These are phyloP conservation scores for Myripristis murdjan DNA, from an alignment of 2,797 vertebrate species.

Conservation along the genomic window DNA sequence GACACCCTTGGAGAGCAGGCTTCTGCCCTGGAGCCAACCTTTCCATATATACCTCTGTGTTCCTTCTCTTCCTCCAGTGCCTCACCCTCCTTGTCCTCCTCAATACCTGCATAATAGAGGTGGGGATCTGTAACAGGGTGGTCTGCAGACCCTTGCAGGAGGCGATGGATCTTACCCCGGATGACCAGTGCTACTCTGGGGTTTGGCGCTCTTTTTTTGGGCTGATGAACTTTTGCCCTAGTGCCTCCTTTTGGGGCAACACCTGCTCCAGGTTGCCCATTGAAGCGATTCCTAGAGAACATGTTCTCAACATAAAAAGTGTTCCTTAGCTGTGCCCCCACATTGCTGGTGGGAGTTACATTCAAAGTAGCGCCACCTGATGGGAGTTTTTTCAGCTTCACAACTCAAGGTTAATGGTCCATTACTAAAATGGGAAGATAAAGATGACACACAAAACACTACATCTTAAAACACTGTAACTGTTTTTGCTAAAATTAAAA, in stretches of 20 bases:
- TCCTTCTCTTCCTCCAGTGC: slow-evolving; percentile 73
- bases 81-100: slow-evolving; percentile 82
- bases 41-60: slow-evolving; percentile 55
- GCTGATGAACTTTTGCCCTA: slow-evolving; percentile 82
- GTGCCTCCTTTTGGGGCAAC: slow-evolving; percentile 82
- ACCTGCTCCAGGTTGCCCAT: slow-evolving; percentile 87
- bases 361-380: slow-evolving; percentile 30
- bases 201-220: slow-evolving; percentile 88
- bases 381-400: slow-evolving; percentile 33
- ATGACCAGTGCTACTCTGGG: slow-evolving; percentile 86
- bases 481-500: not conserved
- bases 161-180: slow-evolving; percentile 91
- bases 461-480: not conserved
- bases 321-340: slow-evolving; percentile 54
- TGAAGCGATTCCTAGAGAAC: slow-evolving; percentile 90
- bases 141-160: slow-evolving; percentile 89
- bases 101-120: slow-evolving; percentile 86
- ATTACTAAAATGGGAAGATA: slow-evolving; percentile 68
- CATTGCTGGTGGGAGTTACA: slow-evolving; percentile 41
- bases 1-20: slow-evolving; percentile 59
- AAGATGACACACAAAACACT: slow-evolving; percentile 38
- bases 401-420: slow-evolving; percentile 52
- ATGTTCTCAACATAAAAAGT: slow-evolving; percentile 74
- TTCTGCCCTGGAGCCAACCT: slow-evolving; percentile 70
- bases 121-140: slow-evolving; percentile 83